These are phyloP conservation scores for Pachypanchax playfairii DNA, from an alignment of 2,113 vertebrate species.

Conservation along the genomic window DNA sequence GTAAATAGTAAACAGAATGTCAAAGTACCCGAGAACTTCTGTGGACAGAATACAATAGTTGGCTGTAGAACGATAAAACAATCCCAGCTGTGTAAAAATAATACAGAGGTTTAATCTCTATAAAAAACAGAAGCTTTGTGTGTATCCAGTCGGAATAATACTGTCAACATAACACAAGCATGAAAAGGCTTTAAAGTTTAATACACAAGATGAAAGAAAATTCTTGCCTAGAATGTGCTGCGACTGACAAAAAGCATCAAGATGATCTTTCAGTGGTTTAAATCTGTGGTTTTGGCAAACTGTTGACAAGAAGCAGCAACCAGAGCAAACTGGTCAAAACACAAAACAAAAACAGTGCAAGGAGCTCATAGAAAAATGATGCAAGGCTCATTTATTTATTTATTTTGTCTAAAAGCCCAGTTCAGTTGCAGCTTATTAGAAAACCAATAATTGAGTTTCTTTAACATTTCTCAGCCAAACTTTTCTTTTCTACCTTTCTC, in stretches of 20 bases:
- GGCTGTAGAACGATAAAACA: conserved; percentile 22
- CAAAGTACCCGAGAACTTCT: conserved; percentile 13
- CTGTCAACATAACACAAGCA: neutral
- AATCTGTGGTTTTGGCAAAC: too few relatives aligned
- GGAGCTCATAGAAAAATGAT: too few relatives aligned
- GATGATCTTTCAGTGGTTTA: too few relatives aligned
- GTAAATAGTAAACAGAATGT: conserved; percentile 14
- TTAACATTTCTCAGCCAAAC: neutral
- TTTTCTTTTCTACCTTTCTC: too few relatives aligned
- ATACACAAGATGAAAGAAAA: neutral
- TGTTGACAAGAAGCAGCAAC: too few relatives aligned
- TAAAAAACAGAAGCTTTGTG: neutral
- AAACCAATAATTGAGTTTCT: neutral
- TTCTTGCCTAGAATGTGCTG: neutral
- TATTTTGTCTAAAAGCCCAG: too few relatives aligned
- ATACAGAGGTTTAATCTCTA: neutral
- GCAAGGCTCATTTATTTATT: too few relatives aligned
- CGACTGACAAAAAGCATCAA: neutral
- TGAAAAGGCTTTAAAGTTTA: neutral
- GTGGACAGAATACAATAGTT: conserved; percentile 26
- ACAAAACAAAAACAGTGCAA: too few relatives aligned
- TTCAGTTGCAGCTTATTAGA: too few relatives aligned
- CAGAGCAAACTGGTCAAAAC: too few relatives aligned
- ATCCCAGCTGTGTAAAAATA: conserved; percentile 15
- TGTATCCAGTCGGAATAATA: neutral